phyloP scores from a whole-genome alignment of 2,113 vertebrate species.

The Clarias magur region DNA sequence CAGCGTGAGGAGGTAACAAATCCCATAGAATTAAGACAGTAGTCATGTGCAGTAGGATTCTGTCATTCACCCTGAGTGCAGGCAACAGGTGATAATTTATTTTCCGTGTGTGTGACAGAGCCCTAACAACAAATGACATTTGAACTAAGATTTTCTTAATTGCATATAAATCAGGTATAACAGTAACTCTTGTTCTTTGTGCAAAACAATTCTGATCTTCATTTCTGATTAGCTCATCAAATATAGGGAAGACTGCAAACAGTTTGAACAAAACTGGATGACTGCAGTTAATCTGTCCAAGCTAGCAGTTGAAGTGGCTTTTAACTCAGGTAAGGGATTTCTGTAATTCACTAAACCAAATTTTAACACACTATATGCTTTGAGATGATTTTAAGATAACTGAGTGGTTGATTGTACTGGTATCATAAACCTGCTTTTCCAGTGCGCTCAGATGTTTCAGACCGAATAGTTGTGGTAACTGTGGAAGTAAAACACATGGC shows the following conservation, averaged over 20 bases:
- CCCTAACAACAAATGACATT: not conserved
- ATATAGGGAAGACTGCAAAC: slow-evolving; percentile 37
- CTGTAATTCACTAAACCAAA: not conserved
- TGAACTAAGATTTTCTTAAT: not conserved
- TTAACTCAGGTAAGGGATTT: slow-evolving; percentile 54
- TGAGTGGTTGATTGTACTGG: no score
- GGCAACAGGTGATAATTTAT: not conserved
- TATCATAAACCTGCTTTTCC: not conserved
- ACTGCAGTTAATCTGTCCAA: slow-evolving; percentile 51
- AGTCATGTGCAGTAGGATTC: not conserved
- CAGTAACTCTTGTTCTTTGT: not conserved
- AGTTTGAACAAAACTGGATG: slow-evolving; percentile 58
- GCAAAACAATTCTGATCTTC: not conserved
- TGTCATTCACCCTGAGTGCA: not conserved
- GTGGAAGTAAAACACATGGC: not conserved
- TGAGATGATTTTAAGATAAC: not conserved
- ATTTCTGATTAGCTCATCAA: slow-evolving; percentile 32
- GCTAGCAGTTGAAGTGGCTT: slow-evolving; percentile 58
- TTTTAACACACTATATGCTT: not conserved
- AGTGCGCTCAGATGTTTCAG: not conserved
- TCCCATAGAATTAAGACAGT: not conserved
- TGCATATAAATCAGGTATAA: not conserved
- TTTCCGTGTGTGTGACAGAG: not conserved
- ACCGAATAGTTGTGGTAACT: not conserved
- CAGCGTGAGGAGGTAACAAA: slow-evolving; percentile 55